Base-by-base conservation (phyloP, 2,888 invertebrate species). In the Seladonia tumulorum region DNA sequence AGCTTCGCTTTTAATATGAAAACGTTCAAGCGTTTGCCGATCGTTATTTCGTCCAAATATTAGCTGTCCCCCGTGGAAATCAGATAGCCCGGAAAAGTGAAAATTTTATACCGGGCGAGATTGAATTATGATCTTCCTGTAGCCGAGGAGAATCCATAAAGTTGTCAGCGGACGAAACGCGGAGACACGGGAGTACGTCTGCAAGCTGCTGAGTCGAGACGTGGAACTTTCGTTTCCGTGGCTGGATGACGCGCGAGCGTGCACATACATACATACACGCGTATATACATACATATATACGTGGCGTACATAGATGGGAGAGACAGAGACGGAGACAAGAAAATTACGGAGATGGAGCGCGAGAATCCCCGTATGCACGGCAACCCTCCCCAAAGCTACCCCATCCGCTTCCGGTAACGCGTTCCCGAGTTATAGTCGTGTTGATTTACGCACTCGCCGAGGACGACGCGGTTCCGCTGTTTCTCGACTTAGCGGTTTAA, bases 381-480 rank as follows among this genome's bases (percentile, higher is more conserved):
- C 60, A 39, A 68, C 68, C 68, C 22, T 68, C 53, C 68, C 68
- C 66, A 66, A 66, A 66, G 35, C 66, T 66, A 66, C 66, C 66
- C 66, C 66, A 66, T 68, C 68, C 68, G 68, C 68, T 68, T 68
- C 68, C 68, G 68, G 68, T 68, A 39, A 68, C 68, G 68, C 39
- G 68, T 68, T 68, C 68, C 39, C 68, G 68, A 68, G 81, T 81
- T 68, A 68, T 68, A 68, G 68, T n/a, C 68, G 39, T 68, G 84
- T 82, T 90, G 90, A 90, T 90, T 90, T 90, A 88, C 86, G 87
- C 88, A 87, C 87, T 89, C 88, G 79, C 77, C 82, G 75, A 16
- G 42, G 18, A 68, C 47, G 53, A 18, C 85, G 83, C 78, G 83
- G 84, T 88, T 86, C 86, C 87, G 87, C 87, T 39, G 68, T 39